phyloP scores from a whole-genome alignment of 2,113 vertebrate species.

The Choloepus hoffmanni region DNA sequence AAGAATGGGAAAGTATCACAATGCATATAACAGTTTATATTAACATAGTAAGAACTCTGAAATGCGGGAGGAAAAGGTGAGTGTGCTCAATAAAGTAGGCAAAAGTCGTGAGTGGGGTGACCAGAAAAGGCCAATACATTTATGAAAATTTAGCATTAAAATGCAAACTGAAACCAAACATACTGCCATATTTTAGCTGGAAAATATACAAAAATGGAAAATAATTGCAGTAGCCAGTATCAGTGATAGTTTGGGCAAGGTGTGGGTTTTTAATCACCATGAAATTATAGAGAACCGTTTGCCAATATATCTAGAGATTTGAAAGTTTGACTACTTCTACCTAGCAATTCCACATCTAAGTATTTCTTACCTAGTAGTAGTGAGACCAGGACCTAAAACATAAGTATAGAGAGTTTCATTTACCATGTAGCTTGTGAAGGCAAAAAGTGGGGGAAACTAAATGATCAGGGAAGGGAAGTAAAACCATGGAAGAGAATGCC shows the following conservation, averaged over 20 bases:
- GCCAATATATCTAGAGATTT: accelerated
- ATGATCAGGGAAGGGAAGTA: not conserved
- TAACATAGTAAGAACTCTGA: not conserved
- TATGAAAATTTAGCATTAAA: not conserved
- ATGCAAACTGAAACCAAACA: too few relatives aligned
- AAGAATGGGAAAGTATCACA: too few relatives aligned
- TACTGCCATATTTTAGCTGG: accelerated
- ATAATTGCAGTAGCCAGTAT: accelerated
- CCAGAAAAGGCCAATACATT: not conserved
- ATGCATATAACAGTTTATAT: not conserved
- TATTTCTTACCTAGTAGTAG: not conserved
- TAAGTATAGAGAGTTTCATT: not conserved
- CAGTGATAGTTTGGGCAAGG: accelerated
- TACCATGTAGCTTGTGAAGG: not conserved
- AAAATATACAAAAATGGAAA: too few relatives aligned
- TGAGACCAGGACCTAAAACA: not conserved
- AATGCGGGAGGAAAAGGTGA: not conserved
- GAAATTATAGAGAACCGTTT: too few relatives aligned
- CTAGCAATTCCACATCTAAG: not conserved
- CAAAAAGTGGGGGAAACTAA: not conserved
- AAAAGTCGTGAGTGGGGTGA: not conserved
- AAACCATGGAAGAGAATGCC: not conserved
- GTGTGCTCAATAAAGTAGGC: accelerated
- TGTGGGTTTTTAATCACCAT: not conserved
- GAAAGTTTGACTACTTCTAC: not conserved